A percentile compares a stretch with the other conserved stretches of the same genome.
These are phyloP conservation scores for Thereva unica DNA, from an alignment of 2,888 invertebrate species.

Conservation along the genomic window DNA sequence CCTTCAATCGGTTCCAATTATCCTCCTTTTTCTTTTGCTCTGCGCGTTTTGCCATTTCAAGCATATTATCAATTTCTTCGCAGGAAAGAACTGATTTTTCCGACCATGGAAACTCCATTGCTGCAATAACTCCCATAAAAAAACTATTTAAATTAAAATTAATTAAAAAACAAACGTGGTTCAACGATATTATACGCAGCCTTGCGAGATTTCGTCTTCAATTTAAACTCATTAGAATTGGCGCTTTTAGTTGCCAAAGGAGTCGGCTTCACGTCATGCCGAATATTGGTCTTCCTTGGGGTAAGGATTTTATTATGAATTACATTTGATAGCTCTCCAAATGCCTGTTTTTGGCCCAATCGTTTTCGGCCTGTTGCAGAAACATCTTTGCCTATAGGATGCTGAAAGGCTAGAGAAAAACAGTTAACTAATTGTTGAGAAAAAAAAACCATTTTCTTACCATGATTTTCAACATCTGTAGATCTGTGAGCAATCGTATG, in stretches of 20 bases:
- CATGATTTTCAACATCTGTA: neutral
- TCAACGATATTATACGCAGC: neutral
- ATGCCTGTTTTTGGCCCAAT: slow-evolving; percentile 5
- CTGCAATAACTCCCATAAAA: too few relatives aligned
- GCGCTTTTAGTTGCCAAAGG: neutral
- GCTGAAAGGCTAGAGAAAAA: neutral
- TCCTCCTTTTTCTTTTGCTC: slow-evolving; percentile 1
- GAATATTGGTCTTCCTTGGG: neutral
- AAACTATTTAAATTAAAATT: too few relatives aligned
- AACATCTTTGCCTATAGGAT: neutral
- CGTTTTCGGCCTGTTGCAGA: neutral
- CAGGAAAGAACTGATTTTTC: neutral
- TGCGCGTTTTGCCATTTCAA: neutral
- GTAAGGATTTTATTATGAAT: slow-evolving; percentile 18
- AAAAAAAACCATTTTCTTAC: neutral
- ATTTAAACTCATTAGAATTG: neutral
- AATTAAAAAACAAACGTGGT: neutral
- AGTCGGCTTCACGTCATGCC: neutral
- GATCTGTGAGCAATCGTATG: too few relatives aligned
- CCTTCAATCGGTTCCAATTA: neutral
- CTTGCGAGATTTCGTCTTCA: neutral
- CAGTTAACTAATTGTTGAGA: neutral
- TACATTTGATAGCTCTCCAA: slow-evolving; percentile 31
- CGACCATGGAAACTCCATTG: neutral
- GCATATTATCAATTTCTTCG: neutral